Conservation (phyloP, 2,888 invertebrate genomes). For the Anodontia alba region DNA sequence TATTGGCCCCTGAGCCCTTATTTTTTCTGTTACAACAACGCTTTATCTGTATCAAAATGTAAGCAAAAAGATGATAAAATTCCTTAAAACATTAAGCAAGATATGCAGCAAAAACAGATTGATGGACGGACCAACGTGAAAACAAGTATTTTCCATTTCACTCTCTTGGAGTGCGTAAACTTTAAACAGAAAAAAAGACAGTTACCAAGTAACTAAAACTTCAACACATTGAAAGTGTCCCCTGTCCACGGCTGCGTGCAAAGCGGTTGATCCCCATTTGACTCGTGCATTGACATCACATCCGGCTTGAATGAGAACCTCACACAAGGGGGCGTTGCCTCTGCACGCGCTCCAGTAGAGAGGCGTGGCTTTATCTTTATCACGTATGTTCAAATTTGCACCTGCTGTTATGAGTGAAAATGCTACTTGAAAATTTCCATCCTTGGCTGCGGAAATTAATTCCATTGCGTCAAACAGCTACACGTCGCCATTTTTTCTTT, state of each 20-base stretch:
- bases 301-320: conserved; percentile 65
- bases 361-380: conserved; percentile 73
- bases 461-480: conserved; percentile 37
- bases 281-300: conserved; percentile 72
- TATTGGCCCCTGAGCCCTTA: too few species aligned
- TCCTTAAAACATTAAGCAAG: too few species aligned
- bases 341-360: conserved; percentile 76
- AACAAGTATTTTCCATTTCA: too few species aligned
- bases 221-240: conserved; percentile 68
- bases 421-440: conserved; percentile 62
- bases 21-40: too few species aligned
- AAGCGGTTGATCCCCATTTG: conserved; percentile 74
- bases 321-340: conserved; percentile 65
- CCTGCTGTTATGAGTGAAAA: conserved; percentile 46
- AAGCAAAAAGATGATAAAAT: too few species aligned
- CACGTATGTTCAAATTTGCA: conserved; percentile 53
- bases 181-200: too few species aligned
- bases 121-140: too few species aligned
- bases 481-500: too few species aligned
- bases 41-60: too few species aligned
- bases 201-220: conserved; percentile 64
- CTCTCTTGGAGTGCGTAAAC: background rate
- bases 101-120: too few species aligned
- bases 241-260: conserved; percentile 75
- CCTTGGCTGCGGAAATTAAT: conserved; percentile 69